Conservation (phyloP, 2,797 vertebrate genomes). For the Bovichtus variegatus region DNA sequence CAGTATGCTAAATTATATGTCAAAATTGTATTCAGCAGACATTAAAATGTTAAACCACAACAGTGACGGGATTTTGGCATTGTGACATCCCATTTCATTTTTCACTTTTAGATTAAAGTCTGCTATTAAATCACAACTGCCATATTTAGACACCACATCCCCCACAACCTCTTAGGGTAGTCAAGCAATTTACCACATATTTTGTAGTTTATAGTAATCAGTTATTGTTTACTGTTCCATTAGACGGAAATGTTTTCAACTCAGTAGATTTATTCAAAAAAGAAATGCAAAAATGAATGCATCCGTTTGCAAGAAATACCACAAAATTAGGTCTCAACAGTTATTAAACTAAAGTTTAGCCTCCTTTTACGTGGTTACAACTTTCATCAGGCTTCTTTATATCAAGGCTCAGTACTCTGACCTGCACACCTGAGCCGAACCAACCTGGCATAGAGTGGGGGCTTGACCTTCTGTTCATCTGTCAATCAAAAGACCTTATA, state of each 20-base stretch:
- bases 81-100: neutral
- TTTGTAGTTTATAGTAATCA: neutral
- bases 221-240: neutral
- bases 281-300: rapidly evolving
- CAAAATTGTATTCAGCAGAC: constrained; percentile 8
- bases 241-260: neutral
- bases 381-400: constrained; percentile 51
- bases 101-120: neutral
- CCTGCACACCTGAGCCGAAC: constrained; percentile 68
- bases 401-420: constrained; percentile 42
- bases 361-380: constrained; percentile 36
- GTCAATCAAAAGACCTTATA: constrained; percentile 60
- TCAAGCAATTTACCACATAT: neutral
- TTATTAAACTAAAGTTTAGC: constrained; percentile 49
- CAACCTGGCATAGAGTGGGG: constrained; percentile 37
- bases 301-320: too few relatives aligned
- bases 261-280: neutral
- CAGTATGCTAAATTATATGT: constrained; percentile 21
- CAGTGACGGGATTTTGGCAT: neutral
- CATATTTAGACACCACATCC: neutral
- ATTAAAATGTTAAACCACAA: constrained; percentile 19
- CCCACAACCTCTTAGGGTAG: neutral
- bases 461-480: constrained; percentile 46
- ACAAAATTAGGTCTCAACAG: constrained; percentile 22
- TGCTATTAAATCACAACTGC: constrained; percentile 5